phyloP scores from a whole-genome alignment of 2,888 invertebrate genomes.

The Lasioglossum calceatum region DNA sequence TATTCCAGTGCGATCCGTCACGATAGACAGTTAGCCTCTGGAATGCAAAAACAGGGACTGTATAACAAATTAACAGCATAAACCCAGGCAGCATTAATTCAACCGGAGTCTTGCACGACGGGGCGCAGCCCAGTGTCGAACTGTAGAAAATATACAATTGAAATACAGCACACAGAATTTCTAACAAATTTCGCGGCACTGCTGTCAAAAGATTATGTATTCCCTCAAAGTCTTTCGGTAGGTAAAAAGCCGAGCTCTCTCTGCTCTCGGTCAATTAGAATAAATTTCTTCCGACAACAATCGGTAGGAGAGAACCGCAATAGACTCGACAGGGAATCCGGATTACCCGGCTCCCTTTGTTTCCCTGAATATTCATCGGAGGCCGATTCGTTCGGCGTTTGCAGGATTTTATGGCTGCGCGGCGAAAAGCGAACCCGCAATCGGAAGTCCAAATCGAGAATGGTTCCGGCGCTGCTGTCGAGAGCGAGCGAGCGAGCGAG shows the following conservation, averaged over 20 bases:
- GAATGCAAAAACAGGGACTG: neutral
- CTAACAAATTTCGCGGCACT: neutral
- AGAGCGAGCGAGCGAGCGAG: slow-evolving; percentile 3
- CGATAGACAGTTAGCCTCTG: neutral
- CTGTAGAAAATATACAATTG: neutral
- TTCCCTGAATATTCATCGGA: slow-evolving; percentile 52
- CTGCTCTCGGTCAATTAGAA: slow-evolving; percentile 29
- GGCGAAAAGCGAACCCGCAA: slow-evolving; percentile 25
- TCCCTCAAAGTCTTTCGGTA: neutral
- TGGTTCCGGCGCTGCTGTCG: neutral
- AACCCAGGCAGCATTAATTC: neutral
- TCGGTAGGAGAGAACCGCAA: slow-evolving; percentile 27
- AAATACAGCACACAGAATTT: neutral
- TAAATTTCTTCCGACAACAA: slow-evolving; percentile 44
- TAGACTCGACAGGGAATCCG: slow-evolving; percentile 42
- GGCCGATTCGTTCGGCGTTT: slow-evolving; percentile 39
- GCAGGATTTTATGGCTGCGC: slow-evolving; percentile 39
- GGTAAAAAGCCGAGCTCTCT: neutral
- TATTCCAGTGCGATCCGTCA: neutral
- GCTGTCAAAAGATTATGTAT: slow-evolving; percentile 12
- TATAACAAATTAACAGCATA: neutral
- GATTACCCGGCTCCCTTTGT: slow-evolving; percentile 50
- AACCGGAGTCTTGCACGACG: neutral
- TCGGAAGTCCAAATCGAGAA: slow-evolving; percentile 39
- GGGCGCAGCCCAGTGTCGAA: neutral